A percentile compares a stretch with the other conserved stretches of the same genome.
Conservation (phyloP, 2,113 vertebrate genomes). For the Falco punctatus region DNA sequence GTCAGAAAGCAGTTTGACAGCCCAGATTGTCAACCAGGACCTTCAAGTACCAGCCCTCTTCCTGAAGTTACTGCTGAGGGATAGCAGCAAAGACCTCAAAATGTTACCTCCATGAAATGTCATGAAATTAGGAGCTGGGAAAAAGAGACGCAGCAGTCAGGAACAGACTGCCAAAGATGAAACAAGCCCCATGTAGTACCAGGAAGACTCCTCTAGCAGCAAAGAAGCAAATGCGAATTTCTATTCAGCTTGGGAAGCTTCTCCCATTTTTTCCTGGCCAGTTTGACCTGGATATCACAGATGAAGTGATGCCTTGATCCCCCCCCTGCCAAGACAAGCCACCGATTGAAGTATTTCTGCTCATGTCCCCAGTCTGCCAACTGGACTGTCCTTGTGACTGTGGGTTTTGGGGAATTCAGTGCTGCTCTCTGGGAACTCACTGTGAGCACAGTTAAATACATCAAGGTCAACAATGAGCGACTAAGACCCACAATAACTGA, state of each 20-base stretch:
- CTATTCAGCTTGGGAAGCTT: neutral
- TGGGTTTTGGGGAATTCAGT: neutral
- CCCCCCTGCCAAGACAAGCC: neutral
- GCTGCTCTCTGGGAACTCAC: neutral
- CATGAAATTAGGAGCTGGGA: neutral
- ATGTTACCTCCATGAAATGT: neutral
- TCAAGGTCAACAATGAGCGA: neutral
- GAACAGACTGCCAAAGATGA: neutral
- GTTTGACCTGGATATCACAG: neutral
- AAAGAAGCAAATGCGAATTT: neutral
- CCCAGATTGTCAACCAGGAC: neutral
- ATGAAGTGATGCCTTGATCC: neutral
- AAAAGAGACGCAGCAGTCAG: accelerated
- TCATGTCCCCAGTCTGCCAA: neutral
- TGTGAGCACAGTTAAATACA: neutral
- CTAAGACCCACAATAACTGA: neutral
- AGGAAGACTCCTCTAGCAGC: neutral
- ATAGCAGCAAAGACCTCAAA: neutral
- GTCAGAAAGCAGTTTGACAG: neutral
- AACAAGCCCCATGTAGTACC: neutral
- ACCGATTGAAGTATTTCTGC: neutral
- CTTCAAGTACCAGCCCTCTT: neutral
- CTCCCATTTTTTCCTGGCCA: neutral
- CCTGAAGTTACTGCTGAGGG: neutral
- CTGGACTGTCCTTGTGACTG: no score